Evolutionary conservation across 53 echinoderm and acorn worm species (phyloP), one percentile per base, ranked within the genome.

Genomic region (Echinometra lucunter): DNA sequence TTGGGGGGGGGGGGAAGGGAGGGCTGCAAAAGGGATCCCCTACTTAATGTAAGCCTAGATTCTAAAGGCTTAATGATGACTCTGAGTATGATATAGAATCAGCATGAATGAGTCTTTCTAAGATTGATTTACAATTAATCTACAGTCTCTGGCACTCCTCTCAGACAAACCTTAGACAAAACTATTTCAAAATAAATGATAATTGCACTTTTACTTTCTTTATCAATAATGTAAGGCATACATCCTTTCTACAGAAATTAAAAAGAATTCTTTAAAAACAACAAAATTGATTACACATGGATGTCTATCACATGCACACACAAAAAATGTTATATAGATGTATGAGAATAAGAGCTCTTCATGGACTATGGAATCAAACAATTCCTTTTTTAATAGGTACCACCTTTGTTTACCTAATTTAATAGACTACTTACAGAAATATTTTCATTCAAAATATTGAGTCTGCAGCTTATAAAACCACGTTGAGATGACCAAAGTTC

Each of bases 121-220:
- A 69, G 34, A 69, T 9, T 32, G 34, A 28, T 6, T 32, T 69
- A 69, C 4, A 69, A 69, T 63, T 69, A 34, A 3, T 69, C 23
- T 30, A 69, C 12, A 19, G 69, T 69, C n/a, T n/a, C n/a, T n/a
- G n/a, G n/a, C n/a, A n/a, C n/a, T n/a, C 69, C 32, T 34, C 32
- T 12, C 32, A 32, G 6, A 32, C 69, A 34, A 34, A 34, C 34
- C 30, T 9, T 2, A 69, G 32, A 30, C 34, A 32, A 19, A 7
- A 78, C 21, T 18, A 4, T 19, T 78, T 78, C 7, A 4, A 78
- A 78, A 53, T 53, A 42, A 40, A 78, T 63, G 23, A 23, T 42
- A 78, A 78, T 78, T 78, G 78, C 78, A 78, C 78, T 78, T 78
- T 78, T 42, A 38, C 78, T 78, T 72, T 72, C 35, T 63, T 16